Percentiles rank a stretch among this genome's conserved stretches.
Evolutionary conservation across 1,140 invertebrate species (phyloP).

Genomic region (Fragariocoptes setiger): DNA sequence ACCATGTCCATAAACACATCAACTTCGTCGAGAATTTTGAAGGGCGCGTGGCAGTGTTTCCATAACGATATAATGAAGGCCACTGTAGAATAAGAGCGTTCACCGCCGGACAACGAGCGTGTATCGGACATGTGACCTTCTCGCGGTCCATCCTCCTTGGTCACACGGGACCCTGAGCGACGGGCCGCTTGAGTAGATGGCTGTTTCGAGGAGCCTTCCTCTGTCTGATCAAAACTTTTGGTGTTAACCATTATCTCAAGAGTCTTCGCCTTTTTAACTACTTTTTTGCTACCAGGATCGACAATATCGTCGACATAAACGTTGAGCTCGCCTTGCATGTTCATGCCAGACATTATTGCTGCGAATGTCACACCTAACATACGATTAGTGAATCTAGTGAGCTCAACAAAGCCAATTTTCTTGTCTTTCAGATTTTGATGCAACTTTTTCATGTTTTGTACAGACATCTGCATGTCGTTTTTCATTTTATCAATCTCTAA

Average conservation of each 20-base stretch:
- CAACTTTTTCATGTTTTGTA: neutral
- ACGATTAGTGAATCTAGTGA: neutral
- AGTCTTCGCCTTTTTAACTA: conserved; percentile 8
- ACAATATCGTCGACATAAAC: neutral
- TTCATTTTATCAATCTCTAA: conserved; percentile 13
- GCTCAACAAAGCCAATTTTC: neutral
- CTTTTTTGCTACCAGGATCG: neutral
- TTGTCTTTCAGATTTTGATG: neutral
- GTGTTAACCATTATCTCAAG: conserved; percentile 7
- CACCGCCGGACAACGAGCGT: conserved; percentile 53
- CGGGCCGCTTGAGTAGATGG: neutral
- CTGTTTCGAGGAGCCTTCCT: neutral
- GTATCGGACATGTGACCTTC: no score
- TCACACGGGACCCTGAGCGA: conserved; percentile 10
- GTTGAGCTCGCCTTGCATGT: neutral
- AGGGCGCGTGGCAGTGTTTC: conserved; percentile 59
- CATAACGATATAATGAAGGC: conserved; percentile 74
- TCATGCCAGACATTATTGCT: neutral
- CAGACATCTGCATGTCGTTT: neutral
- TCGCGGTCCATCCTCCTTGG: no score
- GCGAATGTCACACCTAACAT: neutral
- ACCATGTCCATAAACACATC: conserved; percentile 64
- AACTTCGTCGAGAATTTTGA: conserved; percentile 86
- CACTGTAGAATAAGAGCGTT: conserved; percentile 72
- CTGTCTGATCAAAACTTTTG: neutral